Percentiles rank a stretch among this genome's conserved stretches.
Conservation (phyloP, 2,797 vertebrate genomes). For the Mormyrops boulengeri region DNA sequence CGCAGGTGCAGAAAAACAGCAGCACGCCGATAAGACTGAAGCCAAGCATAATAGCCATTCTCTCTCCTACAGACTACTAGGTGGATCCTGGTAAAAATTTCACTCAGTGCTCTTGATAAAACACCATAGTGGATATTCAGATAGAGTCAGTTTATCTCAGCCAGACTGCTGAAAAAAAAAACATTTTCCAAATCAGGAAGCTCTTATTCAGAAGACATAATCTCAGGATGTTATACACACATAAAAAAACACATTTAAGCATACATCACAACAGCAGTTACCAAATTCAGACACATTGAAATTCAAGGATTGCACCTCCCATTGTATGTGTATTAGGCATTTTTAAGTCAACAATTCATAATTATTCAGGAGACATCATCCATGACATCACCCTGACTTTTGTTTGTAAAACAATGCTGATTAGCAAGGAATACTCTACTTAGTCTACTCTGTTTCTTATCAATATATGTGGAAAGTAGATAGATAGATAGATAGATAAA, state of each 20-base stretch:
- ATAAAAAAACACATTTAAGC: background rate
- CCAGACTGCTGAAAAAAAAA: background rate
- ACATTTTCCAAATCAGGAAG: conserved; percentile 10
- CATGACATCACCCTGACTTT: background rate
- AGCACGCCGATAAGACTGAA: background rate
- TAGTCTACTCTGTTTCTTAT: background rate
- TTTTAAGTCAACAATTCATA: background rate
- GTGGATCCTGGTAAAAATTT: background rate
- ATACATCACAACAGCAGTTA: background rate
- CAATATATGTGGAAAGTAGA: background rate
- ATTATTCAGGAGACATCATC: background rate
- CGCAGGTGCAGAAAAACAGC: background rate
- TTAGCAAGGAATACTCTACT: background rate
- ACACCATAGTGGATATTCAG: background rate
- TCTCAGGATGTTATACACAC: conserved; percentile 4
- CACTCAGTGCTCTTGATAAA: background rate
- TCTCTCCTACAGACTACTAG: background rate
- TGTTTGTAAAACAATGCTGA: background rate
- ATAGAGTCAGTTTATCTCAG: background rate
- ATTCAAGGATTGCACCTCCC: background rate
- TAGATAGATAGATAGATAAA: background rate
- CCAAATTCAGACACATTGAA: background rate
- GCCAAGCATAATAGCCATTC: background rate
- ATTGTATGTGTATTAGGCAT: background rate
- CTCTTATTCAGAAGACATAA: background rate